Percentiles rank a stretch among this genome's conserved stretches.
These are phyloP conservation scores for Montipora efflorescens DNA, from an alignment of 64 coral and sea anemone genomes.

Conservation along the genomic window DNA sequence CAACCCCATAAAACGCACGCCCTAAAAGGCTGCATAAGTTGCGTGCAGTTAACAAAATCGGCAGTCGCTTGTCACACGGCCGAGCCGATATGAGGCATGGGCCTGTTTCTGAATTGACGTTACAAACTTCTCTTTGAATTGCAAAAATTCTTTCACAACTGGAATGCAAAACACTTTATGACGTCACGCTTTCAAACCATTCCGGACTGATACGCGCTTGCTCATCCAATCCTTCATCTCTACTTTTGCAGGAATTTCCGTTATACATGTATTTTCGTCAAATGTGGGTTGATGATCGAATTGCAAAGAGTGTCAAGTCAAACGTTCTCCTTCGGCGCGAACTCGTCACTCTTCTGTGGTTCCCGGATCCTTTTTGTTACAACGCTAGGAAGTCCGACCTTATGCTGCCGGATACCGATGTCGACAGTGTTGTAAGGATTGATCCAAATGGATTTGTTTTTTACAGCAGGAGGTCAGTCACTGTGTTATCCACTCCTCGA, in stretches of 20 bases:
- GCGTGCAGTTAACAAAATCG: no score
- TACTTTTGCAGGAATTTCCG: constrained; percentile 76
- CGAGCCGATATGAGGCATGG: no score
- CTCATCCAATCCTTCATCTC: not conserved
- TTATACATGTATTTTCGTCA: constrained; percentile 84
- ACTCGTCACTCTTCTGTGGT: constrained; percentile 59
- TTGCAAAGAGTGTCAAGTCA: constrained; percentile 40
- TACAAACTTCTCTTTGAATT: no score
- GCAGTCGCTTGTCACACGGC: no score
- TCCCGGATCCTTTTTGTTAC: constrained; percentile 74
- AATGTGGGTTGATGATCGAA: constrained; percentile 72
- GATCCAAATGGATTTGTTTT: constrained; percentile 69
- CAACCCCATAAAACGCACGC: no score
- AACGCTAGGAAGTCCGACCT: constrained; percentile 84
- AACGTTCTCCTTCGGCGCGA: constrained; percentile 45
- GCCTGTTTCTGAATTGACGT: no score
- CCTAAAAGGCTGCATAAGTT: no score
- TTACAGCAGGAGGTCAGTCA: constrained; percentile 79
- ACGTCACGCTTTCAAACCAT: no score
- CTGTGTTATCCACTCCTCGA: no score
- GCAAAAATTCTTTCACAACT: no score
- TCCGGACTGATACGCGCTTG: not conserved
- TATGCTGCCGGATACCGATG: constrained; percentile 68
- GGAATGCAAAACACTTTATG: no score
- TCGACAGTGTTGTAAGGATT: constrained; percentile 72